phyloP scores from a whole-genome alignment of 2,888 invertebrate species.

The Lucinisca nassula region DNA sequence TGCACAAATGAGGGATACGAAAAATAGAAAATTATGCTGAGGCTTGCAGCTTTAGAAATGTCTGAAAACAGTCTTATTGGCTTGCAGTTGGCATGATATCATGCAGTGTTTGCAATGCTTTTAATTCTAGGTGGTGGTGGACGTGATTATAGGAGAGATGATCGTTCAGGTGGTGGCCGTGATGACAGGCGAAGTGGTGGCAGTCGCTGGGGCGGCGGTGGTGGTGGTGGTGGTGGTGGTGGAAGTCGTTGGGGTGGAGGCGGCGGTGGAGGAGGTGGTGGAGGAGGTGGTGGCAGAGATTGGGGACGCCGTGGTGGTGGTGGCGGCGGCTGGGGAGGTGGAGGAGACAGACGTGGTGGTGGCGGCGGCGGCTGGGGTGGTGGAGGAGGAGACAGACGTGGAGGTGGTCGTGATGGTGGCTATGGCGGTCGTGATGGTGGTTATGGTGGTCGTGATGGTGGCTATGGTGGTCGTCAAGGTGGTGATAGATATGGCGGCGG shows the following conservation, averaged over 20 bases:
- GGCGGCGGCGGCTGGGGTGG: conserved; percentile 47
- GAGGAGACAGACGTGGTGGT: conserved; percentile 37
- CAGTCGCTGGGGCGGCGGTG: conserved; percentile 56
- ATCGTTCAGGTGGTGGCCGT: conserved; percentile 26
- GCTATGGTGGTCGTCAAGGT: conserved; percentile 3
- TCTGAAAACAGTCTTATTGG: no score
- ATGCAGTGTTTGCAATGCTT: no score
- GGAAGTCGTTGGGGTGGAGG: not conserved
- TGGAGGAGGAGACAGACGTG: conserved; percentile 41
- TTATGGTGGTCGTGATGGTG: not conserved
- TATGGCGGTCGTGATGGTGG: conserved; percentile 12
- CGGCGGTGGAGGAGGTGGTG: conserved; percentile 33
- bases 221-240: conserved; percentile 39
- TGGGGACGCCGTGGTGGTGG: conserved; percentile 24
- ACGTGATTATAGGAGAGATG: not conserved
- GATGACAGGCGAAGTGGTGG: conserved; percentile 22
- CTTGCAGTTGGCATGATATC: no score
- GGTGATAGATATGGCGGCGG: conserved; percentile 32
- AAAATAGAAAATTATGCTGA: no score
- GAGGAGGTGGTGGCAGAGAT: conserved; percentile 39
- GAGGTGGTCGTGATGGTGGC: conserved; percentile 24
- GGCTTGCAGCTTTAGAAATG: no score
- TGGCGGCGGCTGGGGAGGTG: conserved; percentile 33
- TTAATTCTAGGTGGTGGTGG: conserved; percentile 7
- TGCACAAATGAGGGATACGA: no score